Conservation (phyloP, 2,113 vertebrate species). For the Sinocyclocheilus grahami region DNA sequence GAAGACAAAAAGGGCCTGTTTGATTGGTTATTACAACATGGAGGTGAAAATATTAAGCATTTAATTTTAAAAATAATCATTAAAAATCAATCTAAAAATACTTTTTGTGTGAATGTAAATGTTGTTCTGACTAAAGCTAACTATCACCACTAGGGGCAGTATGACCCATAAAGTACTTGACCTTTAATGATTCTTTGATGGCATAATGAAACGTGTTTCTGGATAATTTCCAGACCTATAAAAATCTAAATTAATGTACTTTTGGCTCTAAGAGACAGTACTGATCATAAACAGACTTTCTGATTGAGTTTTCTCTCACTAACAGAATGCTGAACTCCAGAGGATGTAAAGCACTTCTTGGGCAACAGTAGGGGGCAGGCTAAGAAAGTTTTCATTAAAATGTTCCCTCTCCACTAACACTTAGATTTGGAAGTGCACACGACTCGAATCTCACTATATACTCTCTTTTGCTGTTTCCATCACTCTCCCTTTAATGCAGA, state of each 20-base stretch:
- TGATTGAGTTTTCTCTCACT: background rate
- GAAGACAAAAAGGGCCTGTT: background rate
- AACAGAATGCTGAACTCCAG: slow-evolving; percentile 46
- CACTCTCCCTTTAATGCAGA: background rate
- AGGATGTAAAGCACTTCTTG: slow-evolving; percentile 71
- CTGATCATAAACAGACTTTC: background rate
- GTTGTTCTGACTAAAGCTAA: slow-evolving; percentile 15
- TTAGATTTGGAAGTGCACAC: background rate
- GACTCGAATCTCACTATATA: background rate
- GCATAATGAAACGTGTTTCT: slow-evolving; percentile 59
- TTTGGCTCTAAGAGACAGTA: slow-evolving; percentile 39
- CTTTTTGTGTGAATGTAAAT: background rate
- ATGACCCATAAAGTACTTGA: slow-evolving; percentile 77
- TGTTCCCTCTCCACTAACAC: slow-evolving; percentile 62
- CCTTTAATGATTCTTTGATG: slow-evolving; percentile 53
- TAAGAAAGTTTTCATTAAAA: slow-evolving; percentile 81
- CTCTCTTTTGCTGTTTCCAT: background rate
- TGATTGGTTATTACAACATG: background rate
- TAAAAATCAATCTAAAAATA: background rate
- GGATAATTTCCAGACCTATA: slow-evolving; percentile 18
- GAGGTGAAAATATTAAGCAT: background rate
- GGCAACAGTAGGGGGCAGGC: slow-evolving; percentile 81
- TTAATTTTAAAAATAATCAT: background rate
- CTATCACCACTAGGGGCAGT: slow-evolving; percentile 72
- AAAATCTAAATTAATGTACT: slow-evolving; percentile 52